These are phyloP conservation scores for Plectropomus leopardus DNA, from an alignment of 2,113 vertebrate genomes.

Conservation along the genomic window DNA sequence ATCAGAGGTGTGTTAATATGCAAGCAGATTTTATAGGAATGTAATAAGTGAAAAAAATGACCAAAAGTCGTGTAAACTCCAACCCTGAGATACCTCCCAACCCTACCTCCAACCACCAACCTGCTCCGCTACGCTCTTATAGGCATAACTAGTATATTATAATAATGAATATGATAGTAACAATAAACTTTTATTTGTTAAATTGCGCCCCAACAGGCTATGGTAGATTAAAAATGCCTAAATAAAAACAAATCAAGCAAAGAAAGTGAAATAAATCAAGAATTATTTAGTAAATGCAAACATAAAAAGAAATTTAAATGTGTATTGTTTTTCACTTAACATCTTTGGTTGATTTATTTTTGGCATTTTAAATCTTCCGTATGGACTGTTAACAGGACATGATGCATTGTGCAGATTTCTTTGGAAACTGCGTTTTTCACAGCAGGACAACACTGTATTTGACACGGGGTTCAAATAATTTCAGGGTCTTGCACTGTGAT, in stretches of 20 bases:
- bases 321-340: not conserved
- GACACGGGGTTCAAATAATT: conserved; percentile 40
- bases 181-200: conserved; percentile 34
- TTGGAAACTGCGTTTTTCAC: conserved; percentile 44
- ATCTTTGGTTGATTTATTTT: conserved; percentile 28
- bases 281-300: not conserved
- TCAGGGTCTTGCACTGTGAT: conserved; percentile 80
- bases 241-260: conserved; percentile 17
- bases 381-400: conserved; percentile 16
- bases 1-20: conserved; percentile 72
- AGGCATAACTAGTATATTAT: conserved; percentile 62
- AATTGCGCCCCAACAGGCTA: conserved; percentile 44
- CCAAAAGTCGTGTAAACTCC: conserved; percentile 76
- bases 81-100: conserved; percentile 78
- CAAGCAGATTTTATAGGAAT: conserved; percentile 79
- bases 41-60: conserved; percentile 68
- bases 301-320: not conserved
- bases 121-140: conserved; percentile 71
- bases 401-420: conserved; percentile 37
- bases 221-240: conserved; percentile 43
- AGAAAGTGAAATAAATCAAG: conserved; percentile 4
- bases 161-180: conserved; percentile 30
- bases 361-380: conserved; percentile 47
- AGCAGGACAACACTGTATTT: conserved; percentile 64
- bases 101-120: conserved; percentile 80